These are phyloP conservation scores for Emydoidea blandingii DNA, from an alignment of 2,797 vertebrate genomes.

Conservation along the genomic window DNA sequence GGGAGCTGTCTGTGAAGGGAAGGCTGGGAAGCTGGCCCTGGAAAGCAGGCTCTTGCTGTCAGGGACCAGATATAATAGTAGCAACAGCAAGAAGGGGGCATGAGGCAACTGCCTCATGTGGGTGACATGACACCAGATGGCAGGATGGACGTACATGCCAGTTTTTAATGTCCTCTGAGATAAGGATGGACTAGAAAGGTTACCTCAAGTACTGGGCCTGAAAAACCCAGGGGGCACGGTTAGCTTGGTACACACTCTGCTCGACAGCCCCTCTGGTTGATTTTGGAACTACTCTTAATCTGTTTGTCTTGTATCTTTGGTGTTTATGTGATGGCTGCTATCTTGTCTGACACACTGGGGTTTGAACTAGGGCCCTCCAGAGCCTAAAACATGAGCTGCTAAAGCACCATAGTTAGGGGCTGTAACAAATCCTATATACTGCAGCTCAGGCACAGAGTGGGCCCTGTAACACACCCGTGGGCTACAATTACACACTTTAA, in stretches of 20 bases:
- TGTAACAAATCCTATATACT: no score
- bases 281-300: not conserved
- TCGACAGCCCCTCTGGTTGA: not conserved
- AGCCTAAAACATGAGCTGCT: no score
- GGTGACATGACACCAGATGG: no score
- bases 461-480: no score
- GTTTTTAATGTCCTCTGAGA: no score
- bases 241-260: not conserved
- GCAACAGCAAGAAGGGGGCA: fast-evolving
- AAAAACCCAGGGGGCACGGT: not conserved
- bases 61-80: not conserved
- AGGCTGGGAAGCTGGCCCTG: not conserved
- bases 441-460: no score
- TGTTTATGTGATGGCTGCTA: not conserved
- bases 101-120: not conserved
- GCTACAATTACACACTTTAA: no score
- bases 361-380: no score
- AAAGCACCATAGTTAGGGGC: no score
- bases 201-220: not conserved
- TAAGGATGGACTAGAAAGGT: no score
- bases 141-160: no score
- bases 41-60: not conserved
- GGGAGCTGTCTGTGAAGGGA: not conserved
- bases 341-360: not conserved
- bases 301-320: not conserved